Evolutionary conservation across 2,797 vertebrate genomes (phyloP), one percentile per base, ranked within the genome.

Genomic region (Alca torda): DNA sequence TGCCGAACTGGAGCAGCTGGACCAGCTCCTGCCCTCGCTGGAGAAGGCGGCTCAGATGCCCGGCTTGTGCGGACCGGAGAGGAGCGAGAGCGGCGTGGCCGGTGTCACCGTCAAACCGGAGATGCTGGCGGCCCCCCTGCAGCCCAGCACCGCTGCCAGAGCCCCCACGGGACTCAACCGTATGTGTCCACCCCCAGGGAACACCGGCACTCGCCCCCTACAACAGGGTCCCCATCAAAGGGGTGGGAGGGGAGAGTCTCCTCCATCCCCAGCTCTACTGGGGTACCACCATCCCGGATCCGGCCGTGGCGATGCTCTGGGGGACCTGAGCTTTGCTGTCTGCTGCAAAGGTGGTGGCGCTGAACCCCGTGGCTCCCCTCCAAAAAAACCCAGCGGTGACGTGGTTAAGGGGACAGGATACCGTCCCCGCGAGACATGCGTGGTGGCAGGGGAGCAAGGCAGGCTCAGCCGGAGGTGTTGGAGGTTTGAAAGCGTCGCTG

Each of bases 1-100:
- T 43, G 98, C 98, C 17, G 99, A 99, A 94, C 96, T 98, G 95
- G 99, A 99, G 91, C 98, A 99, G 94, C 98, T 99, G 90, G 98
- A 98, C 96, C 99, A 99, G 97, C 98, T 99, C 93, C 97, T 99
- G 85, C 99, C 99, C 28, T 97, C 98, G 8, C 97, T 98, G 95
- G 98, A 98, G 97, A 98, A 98, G 95, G 97, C 98, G 1, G 96
- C 97, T n/a, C 98, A 97, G 74, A 59, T 98, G 61, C 97, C 97
- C 3, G 85, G 96, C 75, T 91, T 98, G 13, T 98, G 98, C 3
- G 96, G 95, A 43, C 69, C 98, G 0, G 98, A 98, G 69, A 93
- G 97, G 20, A 94, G 86, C 7, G 98, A 98, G 48, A 85, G 89
- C 23, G 10, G 96, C 0, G 89, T 94, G 72, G 54, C 95, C 19